These are phyloP conservation scores for Drosophila carrolli DNA, from an alignment of 1,140 invertebrate species.

Conservation along the genomic window DNA sequence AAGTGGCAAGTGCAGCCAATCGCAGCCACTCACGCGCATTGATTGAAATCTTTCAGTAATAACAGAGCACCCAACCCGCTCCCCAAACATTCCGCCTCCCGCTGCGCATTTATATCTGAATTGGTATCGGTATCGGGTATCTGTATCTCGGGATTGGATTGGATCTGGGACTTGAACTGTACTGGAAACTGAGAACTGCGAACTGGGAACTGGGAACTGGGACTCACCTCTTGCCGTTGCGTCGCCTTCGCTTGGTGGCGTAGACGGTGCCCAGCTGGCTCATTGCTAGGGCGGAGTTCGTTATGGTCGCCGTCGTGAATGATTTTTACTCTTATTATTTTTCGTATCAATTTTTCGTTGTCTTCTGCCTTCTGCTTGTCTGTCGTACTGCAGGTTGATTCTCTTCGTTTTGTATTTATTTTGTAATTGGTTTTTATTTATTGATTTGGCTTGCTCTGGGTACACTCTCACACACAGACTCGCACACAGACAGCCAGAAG, in stretches of 20 bases:
- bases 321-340: slow-evolving; percentile 63
- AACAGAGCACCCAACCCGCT: slow-evolving; percentile 33
- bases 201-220: slow-evolving; percentile 40
- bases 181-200: slow-evolving; percentile 39
- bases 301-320: slow-evolving; percentile 84
- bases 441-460: slow-evolving; percentile 59
- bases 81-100: slow-evolving; percentile 26
- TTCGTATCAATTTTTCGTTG: slow-evolving; percentile 38
- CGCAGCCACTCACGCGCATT: slow-evolving; percentile 53
- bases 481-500: slow-evolving; percentile 45
- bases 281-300: slow-evolving; percentile 86
- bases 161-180: neutral
- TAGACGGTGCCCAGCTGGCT: slow-evolving; percentile 97
- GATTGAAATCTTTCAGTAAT: slow-evolving; percentile 76
- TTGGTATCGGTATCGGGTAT: slow-evolving; percentile 25
- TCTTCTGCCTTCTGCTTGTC: slow-evolving; percentile 18
- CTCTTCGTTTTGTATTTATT: slow-evolving; percentile 30
- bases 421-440: slow-evolving; percentile 79
- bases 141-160: slow-evolving; percentile 13
- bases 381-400: slow-evolving; percentile 14
- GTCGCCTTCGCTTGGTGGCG: slow-evolving; percentile 95
- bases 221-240: slow-evolving; percentile 96
- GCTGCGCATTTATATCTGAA: slow-evolving; percentile 41
- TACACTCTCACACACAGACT: slow-evolving; percentile 28
- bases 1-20: slow-evolving; percentile 59